phyloP scores from a whole-genome alignment of 2,888 invertebrate species.

The Cataglyphis altisquamis region DNA sequence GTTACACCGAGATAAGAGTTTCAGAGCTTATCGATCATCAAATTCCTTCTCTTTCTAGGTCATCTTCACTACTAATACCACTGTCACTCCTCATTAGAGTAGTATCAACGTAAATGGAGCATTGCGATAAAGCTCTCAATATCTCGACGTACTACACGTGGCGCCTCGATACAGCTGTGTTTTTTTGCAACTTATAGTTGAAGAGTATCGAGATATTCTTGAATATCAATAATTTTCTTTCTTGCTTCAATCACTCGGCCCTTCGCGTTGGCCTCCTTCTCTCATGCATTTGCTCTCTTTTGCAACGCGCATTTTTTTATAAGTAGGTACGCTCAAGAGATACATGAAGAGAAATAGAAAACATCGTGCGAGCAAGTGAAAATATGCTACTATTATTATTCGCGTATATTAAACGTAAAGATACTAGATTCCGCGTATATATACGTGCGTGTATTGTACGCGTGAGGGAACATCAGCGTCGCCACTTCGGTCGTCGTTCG shows the following conservation, averaged over 20 bases:
- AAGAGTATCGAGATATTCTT: not conserved
- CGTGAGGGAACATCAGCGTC: conserved; percentile 62
- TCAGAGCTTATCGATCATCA: not conserved
- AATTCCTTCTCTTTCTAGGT: not conserved
- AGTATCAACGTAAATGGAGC: not conserved
- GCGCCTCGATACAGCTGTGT: not conserved
- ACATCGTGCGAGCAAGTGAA: not conserved
- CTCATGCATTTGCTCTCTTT: conserved; percentile 35
- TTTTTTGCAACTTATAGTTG: not conserved
- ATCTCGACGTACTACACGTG: not conserved
- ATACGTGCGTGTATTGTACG: conserved; percentile 26
- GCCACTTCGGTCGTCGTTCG: conserved; percentile 51
- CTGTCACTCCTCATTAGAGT: not conserved
- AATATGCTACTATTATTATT: conserved; percentile 6
- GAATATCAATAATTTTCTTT: conserved; percentile 6
- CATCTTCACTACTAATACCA: not conserved
- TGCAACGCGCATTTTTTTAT: conserved; percentile 32
- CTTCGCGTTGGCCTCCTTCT: conserved; percentile 61
- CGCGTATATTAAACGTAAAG: conserved; percentile 55
- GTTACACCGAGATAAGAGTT: conserved; percentile 20
- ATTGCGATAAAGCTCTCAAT: conserved; percentile 1
- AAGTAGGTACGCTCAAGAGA: conserved; percentile 41
- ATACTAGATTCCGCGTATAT: conserved; percentile 63
- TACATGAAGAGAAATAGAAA: not conserved
- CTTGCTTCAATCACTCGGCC: conserved; percentile 75